Conservation (phyloP, 92 coral and sea anemone species). For the Epizoanthus scotinus region DNA sequence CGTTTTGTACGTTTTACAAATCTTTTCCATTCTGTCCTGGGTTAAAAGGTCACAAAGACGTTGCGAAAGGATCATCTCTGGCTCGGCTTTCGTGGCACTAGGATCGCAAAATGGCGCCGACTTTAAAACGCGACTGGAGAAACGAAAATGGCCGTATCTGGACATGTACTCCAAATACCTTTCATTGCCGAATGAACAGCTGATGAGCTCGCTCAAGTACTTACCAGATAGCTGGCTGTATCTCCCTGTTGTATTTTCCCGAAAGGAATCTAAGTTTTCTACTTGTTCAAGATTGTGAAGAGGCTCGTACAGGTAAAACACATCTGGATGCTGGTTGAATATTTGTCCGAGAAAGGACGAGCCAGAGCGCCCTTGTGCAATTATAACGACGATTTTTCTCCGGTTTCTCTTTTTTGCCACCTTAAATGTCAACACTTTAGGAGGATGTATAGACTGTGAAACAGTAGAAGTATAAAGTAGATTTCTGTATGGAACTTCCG, state of each 20-base stretch:
- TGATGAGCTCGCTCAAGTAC: slow-evolving; percentile 4
- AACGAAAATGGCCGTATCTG: slow-evolving; percentile 27
- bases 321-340: slow-evolving; percentile 27
- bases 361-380: slow-evolving; percentile 34
- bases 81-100: background rate
- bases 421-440: background rate
- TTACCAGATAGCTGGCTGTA: background rate
- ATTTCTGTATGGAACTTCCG: background rate
- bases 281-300: slow-evolving; percentile 15
- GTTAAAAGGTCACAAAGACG: slow-evolving; percentile 18
- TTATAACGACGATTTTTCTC: slow-evolving; percentile 3
- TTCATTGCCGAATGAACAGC: slow-evolving; percentile 33
- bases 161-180: slow-evolving; percentile 28
- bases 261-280: slow-evolving; percentile 29
- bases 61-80: background rate
- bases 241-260: background rate
- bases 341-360: slow-evolving; percentile 29
- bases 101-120: slow-evolving; percentile 24
- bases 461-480: background rate
- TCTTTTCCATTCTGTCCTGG: slow-evolving; percentile 13
- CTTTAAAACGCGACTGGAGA: slow-evolving; percentile 25
- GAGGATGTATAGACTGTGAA: too few species aligned
- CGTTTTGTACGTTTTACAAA: slow-evolving; percentile 13
- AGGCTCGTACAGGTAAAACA: slow-evolving; percentile 22
- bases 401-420: background rate